Conservation (phyloP, 2,113 vertebrate genomes). For the Chascanopsetta lugubris region DNA sequence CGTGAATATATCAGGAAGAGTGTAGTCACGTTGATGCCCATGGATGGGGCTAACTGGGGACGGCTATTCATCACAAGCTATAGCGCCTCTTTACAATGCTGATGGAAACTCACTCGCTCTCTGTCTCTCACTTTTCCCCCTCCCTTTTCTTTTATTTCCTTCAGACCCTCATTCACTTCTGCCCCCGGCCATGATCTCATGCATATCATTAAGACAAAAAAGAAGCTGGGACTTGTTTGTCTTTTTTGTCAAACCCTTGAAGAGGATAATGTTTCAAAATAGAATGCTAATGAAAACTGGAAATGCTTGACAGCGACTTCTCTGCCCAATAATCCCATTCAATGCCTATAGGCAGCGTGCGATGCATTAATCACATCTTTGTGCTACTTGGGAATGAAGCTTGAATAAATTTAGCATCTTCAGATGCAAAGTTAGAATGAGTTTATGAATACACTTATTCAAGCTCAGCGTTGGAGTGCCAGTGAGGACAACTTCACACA, state of each 20-base stretch:
- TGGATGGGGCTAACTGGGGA: slow-evolving; percentile 57
- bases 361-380: slow-evolving; percentile 59
- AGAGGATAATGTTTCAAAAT: slow-evolving; percentile 69
- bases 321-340: slow-evolving; percentile 41
- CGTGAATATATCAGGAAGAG: slow-evolving; percentile 73
- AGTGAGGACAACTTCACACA: slow-evolving; percentile 25
- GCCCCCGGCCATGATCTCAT: slow-evolving; percentile 64
- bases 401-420: slow-evolving; percentile 61
- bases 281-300: slow-evolving; percentile 71
- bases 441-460: slow-evolving; percentile 43
- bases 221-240: slow-evolving; percentile 61
- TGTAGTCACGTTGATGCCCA: slow-evolving; percentile 62
- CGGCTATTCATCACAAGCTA: slow-evolving; percentile 67
- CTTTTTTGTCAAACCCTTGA: slow-evolving; percentile 56
- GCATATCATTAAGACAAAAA: slow-evolving; percentile 76
- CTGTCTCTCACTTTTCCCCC: slow-evolving; percentile 10
- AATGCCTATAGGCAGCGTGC: slow-evolving; percentile 48
- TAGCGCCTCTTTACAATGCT: slow-evolving; percentile 67
- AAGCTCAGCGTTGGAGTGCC: slow-evolving; percentile 13
- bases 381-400: slow-evolving; percentile 33
- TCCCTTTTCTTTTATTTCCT: slow-evolving; percentile 26
- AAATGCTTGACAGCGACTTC: slow-evolving; percentile 62
- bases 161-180: slow-evolving; percentile 44
- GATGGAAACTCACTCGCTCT: slow-evolving; percentile 50
- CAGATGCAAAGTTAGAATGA: slow-evolving; percentile 30